These are phyloP conservation scores for Anorthoa munda DNA, from an alignment of 2,888 invertebrate species.

Conservation along the genomic window DNA sequence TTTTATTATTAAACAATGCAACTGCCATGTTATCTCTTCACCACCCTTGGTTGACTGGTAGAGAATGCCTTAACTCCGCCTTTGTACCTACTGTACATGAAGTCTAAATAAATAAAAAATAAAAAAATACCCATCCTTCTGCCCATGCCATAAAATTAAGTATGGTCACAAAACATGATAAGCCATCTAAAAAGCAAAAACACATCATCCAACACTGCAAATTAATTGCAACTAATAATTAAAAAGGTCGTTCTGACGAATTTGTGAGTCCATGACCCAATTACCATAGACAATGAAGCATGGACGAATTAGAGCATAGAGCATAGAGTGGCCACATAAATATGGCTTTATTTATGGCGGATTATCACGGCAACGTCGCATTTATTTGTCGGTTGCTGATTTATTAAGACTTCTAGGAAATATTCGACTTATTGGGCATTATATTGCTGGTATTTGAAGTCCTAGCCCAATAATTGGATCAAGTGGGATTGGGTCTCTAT, in stretches of 20 bases:
- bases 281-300: slow-evolving; percentile 52
- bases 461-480: slow-evolving; percentile 4
- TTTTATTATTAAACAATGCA: no score
- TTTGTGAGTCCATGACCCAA: slow-evolving; percentile 65
- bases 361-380: slow-evolving; percentile 49
- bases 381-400: slow-evolving; percentile 40
- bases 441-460: background rate
- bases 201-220: slow-evolving; percentile 45
- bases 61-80: no score
- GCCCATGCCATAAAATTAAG: background rate
- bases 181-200: slow-evolving; percentile 15
- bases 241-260: slow-evolving; percentile 62
- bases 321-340: slow-evolving; percentile 34
- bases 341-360: slow-evolving; percentile 45
- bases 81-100: no score
- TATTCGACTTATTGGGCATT: background rate
- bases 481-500: background rate
- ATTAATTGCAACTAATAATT: slow-evolving; percentile 63
- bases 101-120: no score
- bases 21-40: no score
- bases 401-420: slow-evolving; percentile 31
- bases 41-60: no score
- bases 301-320: slow-evolving; percentile 46
- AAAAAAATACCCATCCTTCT: no score
- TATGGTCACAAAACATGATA: background rate